Conservation (phyloP, 2,797 vertebrate species). For the Cyprinodon diabolis region DNA sequence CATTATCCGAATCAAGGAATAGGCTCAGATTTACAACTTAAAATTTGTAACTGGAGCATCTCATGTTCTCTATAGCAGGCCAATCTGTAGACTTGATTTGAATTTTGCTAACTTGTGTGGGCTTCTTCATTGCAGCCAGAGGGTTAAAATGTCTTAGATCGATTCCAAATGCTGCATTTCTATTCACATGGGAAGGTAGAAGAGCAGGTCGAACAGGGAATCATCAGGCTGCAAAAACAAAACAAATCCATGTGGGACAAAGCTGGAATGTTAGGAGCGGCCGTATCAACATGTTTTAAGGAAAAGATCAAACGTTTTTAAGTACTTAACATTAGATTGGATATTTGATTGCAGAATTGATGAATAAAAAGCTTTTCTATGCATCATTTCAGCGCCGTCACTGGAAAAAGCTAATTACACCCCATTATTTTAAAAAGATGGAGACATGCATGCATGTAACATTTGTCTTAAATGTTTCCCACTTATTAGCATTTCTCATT, state of each 20-base stretch:
- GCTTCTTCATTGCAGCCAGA: neutral
- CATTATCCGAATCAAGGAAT: neutral
- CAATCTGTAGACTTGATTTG: neutral
- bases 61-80: neutral
- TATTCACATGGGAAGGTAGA: neutral
- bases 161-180: neutral
- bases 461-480: neutral
- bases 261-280: constrained; percentile 5
- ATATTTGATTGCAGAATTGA: neutral
- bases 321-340: neutral
- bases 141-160: neutral
- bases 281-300: neutral
- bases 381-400: neutral
- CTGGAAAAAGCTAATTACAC: neutral
- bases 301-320: neutral
- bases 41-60: neutral
- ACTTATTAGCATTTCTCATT: neutral
- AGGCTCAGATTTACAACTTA: neutral
- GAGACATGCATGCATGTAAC: neutral
- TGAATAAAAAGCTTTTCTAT: no score
- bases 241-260: neutral
- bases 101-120: neutral
- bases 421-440: neutral
- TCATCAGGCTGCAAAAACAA: neutral
- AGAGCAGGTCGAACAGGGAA: neutral